These are phyloP conservation scores for Drosophila picticornis DNA, from an alignment of 2,888 invertebrate genomes.

Conservation along the genomic window DNA sequence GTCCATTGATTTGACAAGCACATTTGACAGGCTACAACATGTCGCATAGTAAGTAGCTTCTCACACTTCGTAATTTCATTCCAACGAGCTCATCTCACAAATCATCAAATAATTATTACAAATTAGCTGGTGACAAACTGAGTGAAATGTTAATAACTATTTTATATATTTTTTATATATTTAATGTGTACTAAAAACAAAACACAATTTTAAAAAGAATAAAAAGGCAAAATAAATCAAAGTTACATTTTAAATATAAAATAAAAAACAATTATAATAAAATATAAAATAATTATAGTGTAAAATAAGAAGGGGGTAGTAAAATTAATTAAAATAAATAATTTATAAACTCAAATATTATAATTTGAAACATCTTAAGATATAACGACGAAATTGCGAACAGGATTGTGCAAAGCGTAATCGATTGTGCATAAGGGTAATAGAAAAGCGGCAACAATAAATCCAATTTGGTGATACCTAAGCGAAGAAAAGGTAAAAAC, in stretches of 20 bases:
- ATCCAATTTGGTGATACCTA: constrained; percentile 37
- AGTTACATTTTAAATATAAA: not conserved
- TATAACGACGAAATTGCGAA: not conserved
- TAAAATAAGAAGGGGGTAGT: not conserved
- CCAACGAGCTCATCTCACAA: constrained; percentile 30
- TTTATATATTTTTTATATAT: not conserved
- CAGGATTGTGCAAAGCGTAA: not conserved
- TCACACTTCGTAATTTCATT: constrained; percentile 57
- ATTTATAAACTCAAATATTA: not conserved
- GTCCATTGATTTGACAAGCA: constrained; percentile 44
- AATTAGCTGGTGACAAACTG: constrained; percentile 4
- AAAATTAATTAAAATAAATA: not conserved
- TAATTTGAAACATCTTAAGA: not conserved
- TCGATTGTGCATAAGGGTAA: not conserved
- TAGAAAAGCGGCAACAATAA: constrained; percentile 31
- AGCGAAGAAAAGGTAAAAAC: not conserved
- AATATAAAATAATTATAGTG: too few species aligned
- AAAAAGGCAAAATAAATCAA: not conserved
- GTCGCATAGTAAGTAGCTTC: constrained; percentile 29
- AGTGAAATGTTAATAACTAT: constrained; percentile 9
- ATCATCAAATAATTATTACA: constrained; percentile 24
- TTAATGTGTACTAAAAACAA: not conserved
- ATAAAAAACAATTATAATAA: too few species aligned
- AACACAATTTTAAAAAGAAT: not conserved
- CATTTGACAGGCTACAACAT: constrained; percentile 53